Evolutionary conservation across 2,888 invertebrate genomes (phyloP).

Genomic region (Idaea biselata): DNA sequence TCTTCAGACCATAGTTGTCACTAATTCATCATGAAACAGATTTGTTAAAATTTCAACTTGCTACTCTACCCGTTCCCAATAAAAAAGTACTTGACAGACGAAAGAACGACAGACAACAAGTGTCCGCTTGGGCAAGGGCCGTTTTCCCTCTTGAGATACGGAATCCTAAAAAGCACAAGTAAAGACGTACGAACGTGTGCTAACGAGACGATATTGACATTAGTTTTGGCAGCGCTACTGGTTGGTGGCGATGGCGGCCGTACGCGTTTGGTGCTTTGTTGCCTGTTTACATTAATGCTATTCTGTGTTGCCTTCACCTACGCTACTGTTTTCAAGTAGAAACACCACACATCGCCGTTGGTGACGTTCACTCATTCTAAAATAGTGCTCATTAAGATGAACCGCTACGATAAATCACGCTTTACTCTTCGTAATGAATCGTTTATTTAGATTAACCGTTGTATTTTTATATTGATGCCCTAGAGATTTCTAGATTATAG

Average conservation of each 20-base stretch:
- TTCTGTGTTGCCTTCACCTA: slow-evolving; percentile 51
- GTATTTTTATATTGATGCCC: slow-evolving; percentile 7
- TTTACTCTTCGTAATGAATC: slow-evolving; percentile 29
- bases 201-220: slow-evolving; percentile 54
- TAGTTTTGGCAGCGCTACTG: slow-evolving; percentile 52
- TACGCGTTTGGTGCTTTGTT: slow-evolving; percentile 49
- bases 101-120: too few species aligned
- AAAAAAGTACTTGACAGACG: too few species aligned
- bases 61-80: too few species aligned
- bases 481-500: background rate
- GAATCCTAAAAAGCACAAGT: slow-evolving; percentile 7
- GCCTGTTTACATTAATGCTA: slow-evolving; percentile 49
- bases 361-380: slow-evolving; percentile 52
- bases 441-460: slow-evolving; percentile 23
- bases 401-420: slow-evolving; percentile 31
- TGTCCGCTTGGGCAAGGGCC: background rate
- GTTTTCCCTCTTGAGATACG: slow-evolving; percentile 5
- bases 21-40: too few species aligned
- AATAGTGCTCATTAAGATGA: slow-evolving; percentile 53
- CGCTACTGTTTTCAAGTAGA: slow-evolving; percentile 39
- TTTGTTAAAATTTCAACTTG: too few species aligned
- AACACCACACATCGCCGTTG: slow-evolving; percentile 38
- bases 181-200: slow-evolving; percentile 35
- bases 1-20: too few species aligned
- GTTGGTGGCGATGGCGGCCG: slow-evolving; percentile 36